These are phyloP conservation scores for Spisula subtruncata DNA, from an alignment of 2,888 invertebrate genomes.

Conservation along the genomic window DNA sequence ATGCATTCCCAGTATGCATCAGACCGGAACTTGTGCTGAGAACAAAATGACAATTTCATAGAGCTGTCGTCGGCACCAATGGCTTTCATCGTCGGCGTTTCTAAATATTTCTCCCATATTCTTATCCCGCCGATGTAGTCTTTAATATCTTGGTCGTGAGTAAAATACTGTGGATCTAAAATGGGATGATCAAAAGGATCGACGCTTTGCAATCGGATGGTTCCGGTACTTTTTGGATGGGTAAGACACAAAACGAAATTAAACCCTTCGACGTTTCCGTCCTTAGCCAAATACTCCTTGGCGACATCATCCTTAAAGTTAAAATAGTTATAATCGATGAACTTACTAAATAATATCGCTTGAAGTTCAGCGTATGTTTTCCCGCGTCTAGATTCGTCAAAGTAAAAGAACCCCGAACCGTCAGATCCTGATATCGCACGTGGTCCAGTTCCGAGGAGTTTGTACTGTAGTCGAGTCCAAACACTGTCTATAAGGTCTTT, in stretches of 20 bases:
- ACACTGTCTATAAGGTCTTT: constrained; percentile 23
- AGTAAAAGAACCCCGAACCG: constrained; percentile 40
- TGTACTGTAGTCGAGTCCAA: constrained; percentile 39
- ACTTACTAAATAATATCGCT: constrained; percentile 23
- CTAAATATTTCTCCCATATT: constrained; percentile 44
- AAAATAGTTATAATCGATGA: constrained; percentile 23
- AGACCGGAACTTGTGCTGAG: constrained; percentile 47
- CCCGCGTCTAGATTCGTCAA: constrained; percentile 29
- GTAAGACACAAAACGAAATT: constrained; percentile 40
- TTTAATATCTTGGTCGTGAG: constrained; percentile 89
- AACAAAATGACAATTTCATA: constrained; percentile 59
- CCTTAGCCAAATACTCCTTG: constrained; percentile 41
- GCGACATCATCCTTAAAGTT: constrained; percentile 39
- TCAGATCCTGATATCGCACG: constrained; percentile 33
- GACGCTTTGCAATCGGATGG: constrained; percentile 92
- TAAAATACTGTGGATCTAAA: constrained; percentile 96
- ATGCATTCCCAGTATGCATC: constrained; percentile 70
- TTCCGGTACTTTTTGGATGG: constrained; percentile 92
- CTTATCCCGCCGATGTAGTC: constrained; percentile 41
- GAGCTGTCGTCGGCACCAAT: constrained; percentile 34
- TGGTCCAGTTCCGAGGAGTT: constrained; percentile 45
- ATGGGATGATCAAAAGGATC: constrained; percentile 94
- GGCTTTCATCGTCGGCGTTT: constrained; percentile 48
- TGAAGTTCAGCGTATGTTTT: constrained; percentile 38
- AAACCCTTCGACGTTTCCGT: constrained; percentile 82